phyloP scores from a whole-genome alignment of 2,888 invertebrate species.

The Cryptus armator region DNA sequence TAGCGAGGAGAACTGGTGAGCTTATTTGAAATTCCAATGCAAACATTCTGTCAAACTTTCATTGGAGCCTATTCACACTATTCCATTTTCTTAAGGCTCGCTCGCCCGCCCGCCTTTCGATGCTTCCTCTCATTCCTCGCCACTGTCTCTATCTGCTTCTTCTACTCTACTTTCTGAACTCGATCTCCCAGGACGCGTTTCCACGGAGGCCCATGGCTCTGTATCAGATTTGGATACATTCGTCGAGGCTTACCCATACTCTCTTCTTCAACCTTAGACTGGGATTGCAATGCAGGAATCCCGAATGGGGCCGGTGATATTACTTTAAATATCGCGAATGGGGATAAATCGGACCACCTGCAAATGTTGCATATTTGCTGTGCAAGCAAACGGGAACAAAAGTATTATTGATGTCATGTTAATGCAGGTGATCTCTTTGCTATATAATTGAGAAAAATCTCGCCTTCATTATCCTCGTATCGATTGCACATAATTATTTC shows the following conservation, averaged over 20 bases:
- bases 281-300: not conserved
- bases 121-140: constrained; percentile 38
- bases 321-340: not conserved
- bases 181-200: constrained; percentile 6
- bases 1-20: constrained; percentile 20
- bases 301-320: not conserved
- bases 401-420: not conserved
- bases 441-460: not conserved
- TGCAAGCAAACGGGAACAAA: not conserved
- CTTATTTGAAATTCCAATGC: constrained; percentile 57
- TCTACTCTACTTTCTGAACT: constrained; percentile 30
- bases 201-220: not conserved
- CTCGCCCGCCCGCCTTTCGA: constrained; percentile 29
- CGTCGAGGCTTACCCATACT: not conserved
- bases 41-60: constrained; percentile 58
- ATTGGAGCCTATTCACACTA: constrained; percentile 38
- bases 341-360: not conserved
- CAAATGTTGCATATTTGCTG: not conserved
- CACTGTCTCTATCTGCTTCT: constrained; percentile 24
- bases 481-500: not conserved
- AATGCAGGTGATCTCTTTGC: not conserved
- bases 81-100: constrained; percentile 46
- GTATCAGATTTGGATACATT: not conserved
- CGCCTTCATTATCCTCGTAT: not conserved
- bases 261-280: not conserved